Evolutionary conservation across 2,888 invertebrate genomes (phyloP).

Genomic region (Caenorhabditis plicata): DNA sequence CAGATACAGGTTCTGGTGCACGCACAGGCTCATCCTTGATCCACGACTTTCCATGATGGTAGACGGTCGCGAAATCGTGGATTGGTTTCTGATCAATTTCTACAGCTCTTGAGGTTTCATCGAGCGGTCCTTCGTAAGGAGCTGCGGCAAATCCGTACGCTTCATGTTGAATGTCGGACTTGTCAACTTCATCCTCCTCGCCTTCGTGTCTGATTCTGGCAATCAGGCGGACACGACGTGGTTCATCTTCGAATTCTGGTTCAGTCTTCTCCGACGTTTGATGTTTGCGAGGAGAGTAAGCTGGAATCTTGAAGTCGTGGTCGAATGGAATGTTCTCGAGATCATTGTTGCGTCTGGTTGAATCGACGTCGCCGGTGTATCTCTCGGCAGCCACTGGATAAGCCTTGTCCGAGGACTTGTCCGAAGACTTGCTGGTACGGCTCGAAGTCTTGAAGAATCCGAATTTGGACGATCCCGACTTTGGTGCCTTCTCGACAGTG

Average conservation of each 20-base stretch:
- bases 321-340: no score
- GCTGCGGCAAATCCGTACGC: constrained; percentile 10
- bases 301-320: no score
- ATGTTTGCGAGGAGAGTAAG: no score
- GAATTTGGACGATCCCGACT: constrained; percentile 1
- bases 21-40: constrained; percentile 3
- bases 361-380: background rate
- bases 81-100: constrained; percentile 22
- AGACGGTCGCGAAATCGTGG: constrained; percentile 16
- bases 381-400: no score
- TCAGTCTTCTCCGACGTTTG: no score
- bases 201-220: constrained; percentile 20
- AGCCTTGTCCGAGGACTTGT: no score
- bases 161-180: constrained; percentile 7
- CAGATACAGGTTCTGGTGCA: constrained; percentile 1
- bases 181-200: constrained; percentile 23
- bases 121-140: constrained; percentile 30
- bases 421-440: no score
- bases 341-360: no score
- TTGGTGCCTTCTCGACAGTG: background rate
- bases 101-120: constrained; percentile 6
- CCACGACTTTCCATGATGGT: constrained; percentile 38
- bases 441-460: constrained; percentile 5
- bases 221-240: no score
- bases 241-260: no score